Evolutionary conservation across 2,888 invertebrate genomes (phyloP), one percentile per base, ranked within the genome.

Genomic region (Formica aserva): DNA sequence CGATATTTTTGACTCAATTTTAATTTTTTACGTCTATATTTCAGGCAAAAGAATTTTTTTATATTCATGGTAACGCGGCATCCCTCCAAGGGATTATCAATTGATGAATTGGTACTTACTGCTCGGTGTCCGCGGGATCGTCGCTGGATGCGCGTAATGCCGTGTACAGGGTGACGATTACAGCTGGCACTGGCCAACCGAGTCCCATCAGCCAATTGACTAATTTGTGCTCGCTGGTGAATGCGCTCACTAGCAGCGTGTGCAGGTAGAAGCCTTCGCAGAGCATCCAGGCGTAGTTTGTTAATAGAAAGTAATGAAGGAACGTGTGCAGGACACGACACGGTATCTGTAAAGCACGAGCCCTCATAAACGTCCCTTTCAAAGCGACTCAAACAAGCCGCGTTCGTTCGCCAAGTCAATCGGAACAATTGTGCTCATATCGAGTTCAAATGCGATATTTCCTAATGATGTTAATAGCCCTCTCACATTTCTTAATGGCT

Each of bases 251-350:
- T 1, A 99, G 97, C 89, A 99, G 97, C 0, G 99, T 99, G 95
- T 99, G 99, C 88, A 99, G 96, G 95, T 99, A 99, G 88, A 98
- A 96, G 0, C 98, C 98, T 95, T 98, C 98, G 95, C 98, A 98
- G 92, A 99, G 96, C 98, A 99, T 99, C 99, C 99, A 99, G 90
- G 98, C 97, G 95, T 99, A 99, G 95, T 98, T 99, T 92, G 98
- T 98, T 85, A 98, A 96, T 89, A 99, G 96, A 93, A 98, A 98
- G 95, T 98, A 98, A 95, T 98, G 98, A 74, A 98, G 96, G 69
- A 97, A 94, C 45, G 98, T 97, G 95, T 98, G 98, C 69, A 99
- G 96, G 77, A 96, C 95, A 90, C 97, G 97, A 95, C 99, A 99
- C 96, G 97, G 97, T 18, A 96, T 95, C 96, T 98, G 96, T 63